Percentiles rank a stretch among this genome's conserved stretches.
These are phyloP conservation scores for Drosophila quadrilineata DNA, from an alignment of 1,140 invertebrate genomes.

Conservation along the genomic window DNA sequence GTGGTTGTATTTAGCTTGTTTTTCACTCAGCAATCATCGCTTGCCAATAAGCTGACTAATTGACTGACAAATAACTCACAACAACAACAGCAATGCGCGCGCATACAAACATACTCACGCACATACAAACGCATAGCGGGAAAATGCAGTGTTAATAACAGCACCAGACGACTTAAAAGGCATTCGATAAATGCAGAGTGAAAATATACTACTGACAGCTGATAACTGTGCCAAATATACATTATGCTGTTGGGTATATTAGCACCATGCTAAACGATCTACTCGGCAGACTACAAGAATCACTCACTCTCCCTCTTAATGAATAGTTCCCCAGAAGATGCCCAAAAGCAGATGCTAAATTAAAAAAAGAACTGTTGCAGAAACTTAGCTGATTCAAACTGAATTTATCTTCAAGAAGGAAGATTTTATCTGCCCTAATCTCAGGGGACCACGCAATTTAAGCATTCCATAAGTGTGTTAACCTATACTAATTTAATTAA, in stretches of 20 bases:
- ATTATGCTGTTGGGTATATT: slow-evolving; percentile 50
- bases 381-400: no score
- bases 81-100: slow-evolving; percentile 33
- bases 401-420: no score
- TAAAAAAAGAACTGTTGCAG: no score
- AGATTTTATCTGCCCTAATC: no score
- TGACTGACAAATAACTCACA: slow-evolving; percentile 75
- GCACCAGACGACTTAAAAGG: slow-evolving; percentile 58
- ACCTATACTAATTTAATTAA: no score
- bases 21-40: slow-evolving; percentile 73
- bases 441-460: no score
- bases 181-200: slow-evolving; percentile 12
- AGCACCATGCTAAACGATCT: slow-evolving; percentile 44
- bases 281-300: neutral
- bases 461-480: no score
- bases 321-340: no score
- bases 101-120: neutral
- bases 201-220: slow-evolving; percentile 5
- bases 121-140: slow-evolving; percentile 8
- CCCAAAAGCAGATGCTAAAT: no score
- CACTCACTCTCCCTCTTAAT: no score
- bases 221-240: slow-evolving; percentile 38
- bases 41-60: slow-evolving; percentile 80
- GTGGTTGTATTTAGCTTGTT: slow-evolving; percentile 62
- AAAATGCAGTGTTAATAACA: slow-evolving; percentile 61